A percentile compares a stretch with the other conserved stretches of the same genome.
Evolutionary conservation across 2,113 vertebrate genomes (phyloP).

Genomic region (chimpanzee (Pan troglodytes)): NHGRI_mPanTro3-v2.1_pri NC_072413.2:60967501-60968000

Average conservation of each 20-base stretch:
- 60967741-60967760: neutral
- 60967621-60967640: neutral
- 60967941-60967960: constrained; percentile 67
- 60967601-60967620: neutral
- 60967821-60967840: constrained; percentile 51
- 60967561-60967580: neutral
- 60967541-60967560: neutral
- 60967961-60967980: constrained; percentile 64
- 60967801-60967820: neutral
- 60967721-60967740: neutral
- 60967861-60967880: constrained; percentile 62
- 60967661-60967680: neutral
- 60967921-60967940: constrained; percentile 41
- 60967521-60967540: constrained; percentile 26
- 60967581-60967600: constrained; percentile 12
- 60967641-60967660: constrained; percentile 2
- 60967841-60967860: constrained; percentile 68
- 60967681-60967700: neutral
- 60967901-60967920: constrained; percentile 75
- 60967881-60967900: constrained; percentile 63
- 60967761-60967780: neutral
- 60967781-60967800: neutral
- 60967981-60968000: neutral
- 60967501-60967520: neutral
- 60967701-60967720: neutral